phyloP scores from a whole-genome alignment of 2,797 vertebrate genomes.

The Gastrophryne carolinensis region DNA sequence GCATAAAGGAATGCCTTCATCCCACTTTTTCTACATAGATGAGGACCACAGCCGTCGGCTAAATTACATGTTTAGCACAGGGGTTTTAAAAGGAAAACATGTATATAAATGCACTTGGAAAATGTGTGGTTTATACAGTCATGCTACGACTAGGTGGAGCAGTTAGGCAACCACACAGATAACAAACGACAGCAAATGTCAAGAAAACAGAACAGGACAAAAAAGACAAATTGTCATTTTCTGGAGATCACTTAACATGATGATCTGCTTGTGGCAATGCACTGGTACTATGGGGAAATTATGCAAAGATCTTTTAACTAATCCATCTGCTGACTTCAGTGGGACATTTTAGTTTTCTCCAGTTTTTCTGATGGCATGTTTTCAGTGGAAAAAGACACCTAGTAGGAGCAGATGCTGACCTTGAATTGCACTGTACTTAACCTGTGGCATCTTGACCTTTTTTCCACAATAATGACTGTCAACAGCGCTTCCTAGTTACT shows the following conservation, averaged over 20 bases:
- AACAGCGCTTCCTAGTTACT: constrained; percentile 45
- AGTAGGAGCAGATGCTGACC: neutral
- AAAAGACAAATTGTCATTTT: neutral
- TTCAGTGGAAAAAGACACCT: neutral
- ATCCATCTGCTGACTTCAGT: constrained; percentile 3
- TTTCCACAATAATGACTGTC: constrained; percentile 21
- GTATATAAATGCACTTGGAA: constrained; percentile 5
- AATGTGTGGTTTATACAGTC: neutral
- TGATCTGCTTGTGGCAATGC: constrained; percentile 10
- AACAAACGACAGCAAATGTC: neutral
- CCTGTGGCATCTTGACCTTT: constrained; percentile 13
- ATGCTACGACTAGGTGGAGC: neutral
- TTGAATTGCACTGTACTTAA: constrained; percentile 34
- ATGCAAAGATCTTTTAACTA: constrained; percentile 12
- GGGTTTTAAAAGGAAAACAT: neutral
- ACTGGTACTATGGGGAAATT: constrained; percentile 28
- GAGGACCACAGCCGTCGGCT: neutral
- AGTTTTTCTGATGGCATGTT: neutral
- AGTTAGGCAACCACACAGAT: neutral
- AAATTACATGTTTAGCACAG: neutral
- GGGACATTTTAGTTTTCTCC: neutral
- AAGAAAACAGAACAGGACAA: neutral
- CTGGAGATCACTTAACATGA: neutral
- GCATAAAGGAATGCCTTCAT: neutral
- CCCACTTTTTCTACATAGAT: neutral